Evolutionary conservation across 2,797 vertebrate genomes (phyloP), one percentile per base, ranked within the genome.

Genomic region (Phyllotis vaccarum): DNA sequence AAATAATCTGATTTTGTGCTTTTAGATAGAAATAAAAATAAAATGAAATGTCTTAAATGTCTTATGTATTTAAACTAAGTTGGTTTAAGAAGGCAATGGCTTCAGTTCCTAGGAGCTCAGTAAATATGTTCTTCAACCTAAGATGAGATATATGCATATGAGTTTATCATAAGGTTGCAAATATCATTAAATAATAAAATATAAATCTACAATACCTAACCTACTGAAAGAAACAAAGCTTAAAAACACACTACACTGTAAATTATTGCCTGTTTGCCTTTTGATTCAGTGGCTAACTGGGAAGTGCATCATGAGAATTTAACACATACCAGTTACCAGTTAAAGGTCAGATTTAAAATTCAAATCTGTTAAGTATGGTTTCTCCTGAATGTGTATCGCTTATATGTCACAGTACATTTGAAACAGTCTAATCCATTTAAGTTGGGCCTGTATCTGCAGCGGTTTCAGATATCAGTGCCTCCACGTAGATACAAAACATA

Each of bases 1-100:
- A 86, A 95, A 40, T 86, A 81, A 87, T 91, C 86, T 92, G 29
- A 85, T 68, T 74, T 81, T 80, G 43, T 88, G 78, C 54, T 92
- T 92, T 70, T 75, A 94, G 60, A 43, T 88, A 85, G 46, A 75
- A 81, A 70, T 95, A 85, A 89, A 97, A 96, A 88, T 88, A 81
- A 90, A 91, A 68, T 31, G 56, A 74, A 90, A 82, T 62, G 6
- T 89, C 9, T 62, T 86, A 74, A 90, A 82, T 62, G 9, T 89
- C 9, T 62, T 86, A 17, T n/a, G 74, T 80, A 34, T 96, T 90
- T 93, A 76, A 31, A 86, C 34, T 68, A 79, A 37, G 16, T 89
- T 86, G 70, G 60, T 24, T 83, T 85, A 81, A 64, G 54, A 89
- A 90, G 74, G 21, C 81, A 82, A 54, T 66, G 31, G n/a, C 37